phyloP scores from a whole-genome alignment of 2,797 vertebrate genomes.

The Anas georgica region DNA sequence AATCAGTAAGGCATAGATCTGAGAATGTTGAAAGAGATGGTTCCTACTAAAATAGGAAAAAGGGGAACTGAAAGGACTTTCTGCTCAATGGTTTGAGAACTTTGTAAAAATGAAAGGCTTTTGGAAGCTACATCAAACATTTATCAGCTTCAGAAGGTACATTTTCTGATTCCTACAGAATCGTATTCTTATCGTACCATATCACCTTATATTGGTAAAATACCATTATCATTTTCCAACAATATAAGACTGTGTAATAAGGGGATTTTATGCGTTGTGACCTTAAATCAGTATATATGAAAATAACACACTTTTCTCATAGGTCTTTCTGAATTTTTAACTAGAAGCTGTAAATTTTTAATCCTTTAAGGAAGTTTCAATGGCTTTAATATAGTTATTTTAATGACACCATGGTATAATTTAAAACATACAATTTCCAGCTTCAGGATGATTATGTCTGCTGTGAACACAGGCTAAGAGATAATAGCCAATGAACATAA shows the following conservation, averaged over 20 bases:
- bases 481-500: not conserved
- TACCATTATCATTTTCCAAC: not conserved
- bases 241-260: not conserved
- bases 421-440: not conserved
- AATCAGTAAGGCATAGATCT: not conserved
- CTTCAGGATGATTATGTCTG: not conserved
- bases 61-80: not conserved
- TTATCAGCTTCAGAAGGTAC: not conserved
- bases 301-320: not conserved
- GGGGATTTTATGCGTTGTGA: not conserved
- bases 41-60: not conserved
- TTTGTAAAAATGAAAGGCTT: not conserved
- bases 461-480: not conserved
- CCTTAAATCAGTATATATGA: not conserved
- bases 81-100: not conserved
- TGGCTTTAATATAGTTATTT: not conserved
- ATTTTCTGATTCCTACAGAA: not conserved
- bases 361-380: not conserved
- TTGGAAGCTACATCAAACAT: not conserved
- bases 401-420: not conserved
- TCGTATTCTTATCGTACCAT: not conserved
- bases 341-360: not conserved
- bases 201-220: not conserved
- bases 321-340: not conserved
- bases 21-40: accelerated